Base-by-base conservation (phyloP, 2,888 invertebrate species). In the Caenorhabditis sp. region DNA sequence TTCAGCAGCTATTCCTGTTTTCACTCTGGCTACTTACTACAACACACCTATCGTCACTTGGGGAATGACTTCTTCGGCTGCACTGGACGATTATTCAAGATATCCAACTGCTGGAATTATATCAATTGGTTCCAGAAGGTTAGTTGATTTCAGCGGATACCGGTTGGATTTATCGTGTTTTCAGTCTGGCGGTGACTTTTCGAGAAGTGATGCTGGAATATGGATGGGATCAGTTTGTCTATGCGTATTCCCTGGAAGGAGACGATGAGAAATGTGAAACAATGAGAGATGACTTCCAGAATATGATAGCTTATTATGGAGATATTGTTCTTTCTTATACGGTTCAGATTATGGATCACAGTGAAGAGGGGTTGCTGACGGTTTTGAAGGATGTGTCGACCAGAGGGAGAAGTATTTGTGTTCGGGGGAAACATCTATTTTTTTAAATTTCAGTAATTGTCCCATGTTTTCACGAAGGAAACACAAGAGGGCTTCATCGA, bases 21-120 rank as follows among this genome's bases (percentile, higher is more conserved):
- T 81, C 19, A 76, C 85, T 10, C 19, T 89, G 22, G 82, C 84
- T 22, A 85, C 83, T 7, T 87, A 80, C 66, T 89, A 86, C 76
- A 82, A 89, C 59, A 28, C 86, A 14, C 89, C 89, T 7, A 31
- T 84, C 38, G 74, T 87, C 31, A 79, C 82, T 41, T 89, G 89
- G 89, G 89, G 87, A 28, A 72, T 86, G 59, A 81, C 88, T 8
- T 84, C 88, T 10, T 75, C 85, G 0, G 66, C 82, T 22, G 66
- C 58, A 10, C 35, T 89, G 47, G 82, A 74, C 44, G 88, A 87
- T 31, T 47, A 54, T 16, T 58, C 54, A 1, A 59, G 89, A 51
- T 87, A 84, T 64, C 87, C 87, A 19, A 89, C 88, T 12, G 76
- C 84, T 28, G 68, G 72, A 16, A 76, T 84, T 1, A 51, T 88